A percentile compares a stretch with the other conserved stretches of the same genome.
Evolutionary conservation across 2,888 invertebrate genomes (phyloP).

Genomic region (Lumbricus terrestris): DNA sequence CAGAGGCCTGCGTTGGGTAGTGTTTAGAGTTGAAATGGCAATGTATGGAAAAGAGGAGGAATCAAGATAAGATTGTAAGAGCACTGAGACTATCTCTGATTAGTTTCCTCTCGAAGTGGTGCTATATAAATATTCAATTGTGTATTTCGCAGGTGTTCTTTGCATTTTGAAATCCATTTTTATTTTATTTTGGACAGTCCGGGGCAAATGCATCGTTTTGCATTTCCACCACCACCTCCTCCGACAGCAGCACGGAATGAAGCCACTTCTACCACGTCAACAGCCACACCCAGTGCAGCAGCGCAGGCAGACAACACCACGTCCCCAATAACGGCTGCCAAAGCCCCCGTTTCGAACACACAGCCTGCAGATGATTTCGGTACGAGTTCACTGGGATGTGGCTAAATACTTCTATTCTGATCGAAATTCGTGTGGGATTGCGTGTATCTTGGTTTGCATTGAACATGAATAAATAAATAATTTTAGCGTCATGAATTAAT

Average conservation of each 20-base stretch:
- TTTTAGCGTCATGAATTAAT: background rate
- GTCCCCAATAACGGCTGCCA: background rate
- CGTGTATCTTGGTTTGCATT: background rate
- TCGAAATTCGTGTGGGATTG: background rate
- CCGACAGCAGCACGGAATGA: background rate
- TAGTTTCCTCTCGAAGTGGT: too few relatives aligned
- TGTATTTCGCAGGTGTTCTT: background rate
- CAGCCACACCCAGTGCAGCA: constrained; percentile 3
- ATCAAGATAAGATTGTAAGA: too few relatives aligned
- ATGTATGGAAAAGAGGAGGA: too few relatives aligned
- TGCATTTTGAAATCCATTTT: background rate
- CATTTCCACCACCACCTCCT: background rate
- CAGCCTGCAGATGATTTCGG: background rate
- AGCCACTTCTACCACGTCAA: background rate
- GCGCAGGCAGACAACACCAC: background rate
- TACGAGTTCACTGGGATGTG: background rate
- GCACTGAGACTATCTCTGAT: too few relatives aligned
- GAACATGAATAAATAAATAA: background rate
- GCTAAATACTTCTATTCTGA: background rate
- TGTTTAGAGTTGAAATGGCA: too few relatives aligned
- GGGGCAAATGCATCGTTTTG: background rate
- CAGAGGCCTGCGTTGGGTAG: too few relatives aligned
- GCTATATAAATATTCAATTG: too few relatives aligned
- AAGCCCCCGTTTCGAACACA: background rate
- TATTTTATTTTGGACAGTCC: background rate